Conservation (phyloP, 2,113 vertebrate genomes). For the Saguinus imperator region DNA sequence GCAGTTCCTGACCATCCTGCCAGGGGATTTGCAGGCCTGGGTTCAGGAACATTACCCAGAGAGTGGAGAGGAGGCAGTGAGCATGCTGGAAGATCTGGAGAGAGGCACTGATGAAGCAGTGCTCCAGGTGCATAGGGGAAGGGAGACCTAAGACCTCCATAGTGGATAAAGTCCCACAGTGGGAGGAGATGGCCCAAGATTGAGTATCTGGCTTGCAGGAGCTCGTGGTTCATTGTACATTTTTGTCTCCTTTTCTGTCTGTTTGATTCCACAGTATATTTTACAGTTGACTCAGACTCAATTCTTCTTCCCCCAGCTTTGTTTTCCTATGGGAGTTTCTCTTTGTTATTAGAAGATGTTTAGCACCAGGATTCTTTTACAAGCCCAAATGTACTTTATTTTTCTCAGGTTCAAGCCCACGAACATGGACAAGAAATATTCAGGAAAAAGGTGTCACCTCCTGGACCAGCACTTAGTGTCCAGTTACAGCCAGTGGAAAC, state of each 20-base stretch:
- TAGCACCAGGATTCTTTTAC: not conserved
- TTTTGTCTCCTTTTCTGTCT: not conserved
- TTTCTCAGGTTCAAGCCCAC: conserved; percentile 39
- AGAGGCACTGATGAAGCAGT: not conserved
- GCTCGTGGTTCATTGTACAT: not conserved
- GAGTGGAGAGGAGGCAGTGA: conserved; percentile 37
- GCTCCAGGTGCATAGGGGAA: not conserved
- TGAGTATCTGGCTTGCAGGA: not conserved
- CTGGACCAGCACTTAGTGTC: not conserved
- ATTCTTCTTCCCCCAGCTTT: not conserved
- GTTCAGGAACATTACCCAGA: not conserved
- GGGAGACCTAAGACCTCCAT: not conserved
- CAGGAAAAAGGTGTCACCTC: not conserved
- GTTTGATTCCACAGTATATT: not conserved
- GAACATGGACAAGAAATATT: not conserved
- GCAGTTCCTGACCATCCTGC: conserved; percentile 57
- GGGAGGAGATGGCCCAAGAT: not conserved
- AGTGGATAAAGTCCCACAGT: not conserved
- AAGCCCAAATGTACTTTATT: not conserved
- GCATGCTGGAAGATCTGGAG: conserved; percentile 6
- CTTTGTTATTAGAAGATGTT: not conserved
- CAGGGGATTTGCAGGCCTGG: not conserved
- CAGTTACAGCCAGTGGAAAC: not conserved
- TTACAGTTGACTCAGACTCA: not conserved
- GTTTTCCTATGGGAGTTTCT: not conserved